A percentile compares a stretch with the other conserved stretches of the same genome.
phyloP scores from a whole-genome alignment of 2,113 vertebrate genomes.

The Pedetes capensis region DNA sequence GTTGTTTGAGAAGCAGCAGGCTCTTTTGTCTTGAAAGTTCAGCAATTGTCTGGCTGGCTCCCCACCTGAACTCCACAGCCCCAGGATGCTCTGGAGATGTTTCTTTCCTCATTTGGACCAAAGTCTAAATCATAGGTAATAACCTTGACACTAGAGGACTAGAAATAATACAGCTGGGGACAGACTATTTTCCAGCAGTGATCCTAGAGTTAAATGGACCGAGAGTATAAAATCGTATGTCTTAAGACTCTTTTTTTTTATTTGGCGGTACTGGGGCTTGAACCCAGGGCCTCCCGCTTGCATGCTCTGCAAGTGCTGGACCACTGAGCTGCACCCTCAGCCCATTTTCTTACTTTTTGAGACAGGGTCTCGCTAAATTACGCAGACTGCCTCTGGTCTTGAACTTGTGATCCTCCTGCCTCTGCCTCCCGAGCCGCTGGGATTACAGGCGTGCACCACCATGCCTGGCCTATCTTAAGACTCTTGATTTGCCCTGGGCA shows the following conservation, averaged over 20 bases:
- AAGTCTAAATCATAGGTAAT: background rate
- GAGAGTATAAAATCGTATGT: background rate
- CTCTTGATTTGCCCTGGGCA: background rate
- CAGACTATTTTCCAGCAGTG: background rate
- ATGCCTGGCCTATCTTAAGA: too few species aligned
- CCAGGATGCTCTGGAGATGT: background rate
- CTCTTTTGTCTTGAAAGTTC: conserved; percentile 68
- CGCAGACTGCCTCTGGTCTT: too few species aligned
- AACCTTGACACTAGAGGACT: conserved; percentile 8
- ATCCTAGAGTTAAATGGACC: background rate
- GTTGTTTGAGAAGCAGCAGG: background rate
- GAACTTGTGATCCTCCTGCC: too few species aligned
- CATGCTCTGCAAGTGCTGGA: too few species aligned
- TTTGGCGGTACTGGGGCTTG: too few species aligned
- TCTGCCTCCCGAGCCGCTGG: too few species aligned
- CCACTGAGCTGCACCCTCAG: too few species aligned
- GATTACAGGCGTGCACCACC: too few species aligned
- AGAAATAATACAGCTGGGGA: background rate
- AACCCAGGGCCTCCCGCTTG: too few species aligned
- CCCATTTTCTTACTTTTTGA: too few species aligned
- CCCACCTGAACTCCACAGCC: background rate
- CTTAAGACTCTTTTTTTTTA: too few species aligned
- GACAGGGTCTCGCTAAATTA: too few species aligned
- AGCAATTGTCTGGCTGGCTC: background rate
- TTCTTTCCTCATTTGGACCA: background rate